Base-by-base conservation (phyloP, 2,888 invertebrate genomes). In the Dexiosoma caninum region DNA sequence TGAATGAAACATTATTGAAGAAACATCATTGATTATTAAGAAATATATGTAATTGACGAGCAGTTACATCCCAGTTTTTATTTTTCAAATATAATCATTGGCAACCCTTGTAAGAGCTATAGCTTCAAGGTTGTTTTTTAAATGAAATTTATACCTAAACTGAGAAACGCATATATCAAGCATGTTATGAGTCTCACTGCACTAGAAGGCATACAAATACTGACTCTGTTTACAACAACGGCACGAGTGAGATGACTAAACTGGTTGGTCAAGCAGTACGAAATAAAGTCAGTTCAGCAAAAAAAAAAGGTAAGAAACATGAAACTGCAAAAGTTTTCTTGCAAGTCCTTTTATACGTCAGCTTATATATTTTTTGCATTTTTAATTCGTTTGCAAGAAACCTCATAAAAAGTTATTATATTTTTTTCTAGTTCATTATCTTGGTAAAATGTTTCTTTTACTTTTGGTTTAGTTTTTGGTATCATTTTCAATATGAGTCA, bases 391-490 rank as follows among this genome's bases (percentile, higher is more conserved):
- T 75, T 21, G 12, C 51, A 69, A 77, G 81, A 78, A 87, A 85
- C 86, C 85, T 78, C 86, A 85, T 69, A 64, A 86, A 86, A 88
- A 83, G 85, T 86, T 87, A 86, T 87, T 87, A 57, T 44, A 35
- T 46, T 64, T 86, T 49, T 86, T 87, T 88, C 86, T 85, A 85
- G 85, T 85, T 86, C 86, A 87, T 86, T 87, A 87, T 86, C 84
- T 84, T 84, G 40, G 76, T 78, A 78, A 79, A 80, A 82, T 72
- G 74, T 72, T 77, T 51, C 46, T 67, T 16, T 51, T 69, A 40
- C 57, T 78, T n/a, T 21, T 30, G 1, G 6, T 40, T 40, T 40
- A 59, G 49, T 57, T 64, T 66, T 37, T 23, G 23, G 32, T 80
- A 80, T 82, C 74, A 71, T 8, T 74, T 74, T 60, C 77, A 75